Percentiles rank a stretch among this genome's conserved stretches.
Evolutionary conservation across 2,888 invertebrate genomes (phyloP).

Genomic region (Diaperis boleti): DNA sequence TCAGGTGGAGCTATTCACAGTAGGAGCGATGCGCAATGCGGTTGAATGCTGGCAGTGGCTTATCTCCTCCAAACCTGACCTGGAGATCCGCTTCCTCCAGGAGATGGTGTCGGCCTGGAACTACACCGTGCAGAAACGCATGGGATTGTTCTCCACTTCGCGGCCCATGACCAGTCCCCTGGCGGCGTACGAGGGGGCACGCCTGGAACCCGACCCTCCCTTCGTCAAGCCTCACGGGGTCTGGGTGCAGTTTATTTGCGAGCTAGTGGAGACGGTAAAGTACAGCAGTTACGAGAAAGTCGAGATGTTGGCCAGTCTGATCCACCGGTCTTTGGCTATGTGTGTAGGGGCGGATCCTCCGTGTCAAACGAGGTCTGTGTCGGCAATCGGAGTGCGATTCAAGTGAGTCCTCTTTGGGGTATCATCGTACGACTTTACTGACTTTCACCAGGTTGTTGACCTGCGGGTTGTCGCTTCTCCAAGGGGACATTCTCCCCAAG

Average conservation of each 20-base stretch:
- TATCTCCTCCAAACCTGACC: conserved; percentile 89
- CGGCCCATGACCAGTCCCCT: conserved; percentile 83
- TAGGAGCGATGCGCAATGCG: conserved; percentile 88
- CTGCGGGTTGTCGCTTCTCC: conserved; percentile 92
- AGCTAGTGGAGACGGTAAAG: conserved; percentile 94
- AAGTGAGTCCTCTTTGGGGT: no score
- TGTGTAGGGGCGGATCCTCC: conserved; percentile 80
- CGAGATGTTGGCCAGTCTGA: conserved; percentile 91
- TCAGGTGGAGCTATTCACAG: conserved; percentile 91
- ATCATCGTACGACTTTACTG: no score
- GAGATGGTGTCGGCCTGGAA: conserved; percentile 95
- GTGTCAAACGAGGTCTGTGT: conserved; percentile 86
- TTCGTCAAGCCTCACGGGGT: conserved; percentile 92
- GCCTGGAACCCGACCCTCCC: conserved; percentile 83
- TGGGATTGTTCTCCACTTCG: conserved; percentile 88
- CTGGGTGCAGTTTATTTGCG: conserved; percentile 89
- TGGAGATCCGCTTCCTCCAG: conserved; percentile 90
- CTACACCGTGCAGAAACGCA: conserved; percentile 87
- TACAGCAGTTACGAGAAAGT: conserved; percentile 97
- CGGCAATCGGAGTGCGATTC: conserved; percentile 93
- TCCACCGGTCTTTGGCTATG: conserved; percentile 93
- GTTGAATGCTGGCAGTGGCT: conserved; percentile 99
- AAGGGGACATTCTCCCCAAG: conserved; percentile 90
- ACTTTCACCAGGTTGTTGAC: conserved; percentile 86
- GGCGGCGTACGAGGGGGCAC: conserved; percentile 83